Evolutionary conservation across 2,113 vertebrate species (phyloP).

Genomic region (Gila orcuttii): DNA sequence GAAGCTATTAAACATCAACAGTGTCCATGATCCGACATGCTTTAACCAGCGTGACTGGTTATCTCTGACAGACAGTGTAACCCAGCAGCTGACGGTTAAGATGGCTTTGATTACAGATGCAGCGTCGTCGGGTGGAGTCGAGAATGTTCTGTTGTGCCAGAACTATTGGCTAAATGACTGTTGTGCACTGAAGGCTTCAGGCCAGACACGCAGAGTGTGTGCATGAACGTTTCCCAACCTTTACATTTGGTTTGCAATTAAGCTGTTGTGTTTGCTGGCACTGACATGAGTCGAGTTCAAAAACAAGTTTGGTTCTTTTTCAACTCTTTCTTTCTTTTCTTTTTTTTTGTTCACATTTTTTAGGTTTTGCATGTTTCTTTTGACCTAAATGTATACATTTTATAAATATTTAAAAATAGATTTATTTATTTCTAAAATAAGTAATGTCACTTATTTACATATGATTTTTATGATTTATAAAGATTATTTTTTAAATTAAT

Average conservation of each 20-base stretch:
- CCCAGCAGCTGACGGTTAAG: background rate
- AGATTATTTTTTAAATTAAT: too few relatives aligned
- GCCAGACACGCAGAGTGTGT: background rate
- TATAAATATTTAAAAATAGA: too few relatives aligned
- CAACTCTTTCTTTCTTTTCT: too few relatives aligned
- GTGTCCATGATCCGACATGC: background rate
- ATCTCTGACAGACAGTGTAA: background rate
- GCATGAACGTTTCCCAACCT: background rate
- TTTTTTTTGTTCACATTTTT: background rate
- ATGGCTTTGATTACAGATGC: background rate
- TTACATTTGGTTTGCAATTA: background rate
- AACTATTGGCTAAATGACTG: background rate
- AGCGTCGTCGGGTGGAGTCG: background rate
- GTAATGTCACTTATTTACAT: too few relatives aligned
- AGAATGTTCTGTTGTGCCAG: too few relatives aligned
- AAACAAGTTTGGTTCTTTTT: background rate
- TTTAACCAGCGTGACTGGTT: slow-evolving; percentile 19
- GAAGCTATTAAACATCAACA: too few relatives aligned
- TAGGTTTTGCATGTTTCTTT: background rate
- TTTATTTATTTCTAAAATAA: too few relatives aligned
- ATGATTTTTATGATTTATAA: too few relatives aligned
- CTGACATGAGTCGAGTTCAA: background rate
- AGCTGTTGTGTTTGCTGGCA: background rate
- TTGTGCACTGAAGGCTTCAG: background rate
- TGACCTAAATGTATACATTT: too few relatives aligned